A percentile compares a stretch with the other conserved stretches of the same genome.
Evolutionary conservation across 1,140 invertebrate species (phyloP).

Genomic region (Andrena cerasifolii): DNA sequence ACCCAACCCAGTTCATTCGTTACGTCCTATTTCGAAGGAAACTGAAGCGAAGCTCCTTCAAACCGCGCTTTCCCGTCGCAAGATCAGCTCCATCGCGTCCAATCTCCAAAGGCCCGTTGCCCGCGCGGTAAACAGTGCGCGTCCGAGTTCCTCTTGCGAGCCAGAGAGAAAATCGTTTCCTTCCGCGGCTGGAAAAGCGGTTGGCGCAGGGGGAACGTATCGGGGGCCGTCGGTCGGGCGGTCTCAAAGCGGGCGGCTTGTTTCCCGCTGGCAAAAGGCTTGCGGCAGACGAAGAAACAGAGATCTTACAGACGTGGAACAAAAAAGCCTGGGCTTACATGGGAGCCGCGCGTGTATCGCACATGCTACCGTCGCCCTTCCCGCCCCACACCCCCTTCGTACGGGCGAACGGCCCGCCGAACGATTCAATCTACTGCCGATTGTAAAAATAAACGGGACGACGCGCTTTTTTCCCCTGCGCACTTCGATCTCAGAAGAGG

Average conservation of each 20-base stretch:
- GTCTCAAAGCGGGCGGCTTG: slow-evolving; percentile 63
- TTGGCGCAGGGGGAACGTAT: background rate
- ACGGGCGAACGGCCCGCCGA: slow-evolving; percentile 47
- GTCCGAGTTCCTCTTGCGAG: background rate
- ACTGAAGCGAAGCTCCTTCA: background rate
- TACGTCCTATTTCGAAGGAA: slow-evolving; percentile 25
- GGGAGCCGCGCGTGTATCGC: slow-evolving; percentile 73
- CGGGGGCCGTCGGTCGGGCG: slow-evolving; percentile 56
- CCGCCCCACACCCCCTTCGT: slow-evolving; percentile 1
- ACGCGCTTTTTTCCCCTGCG: slow-evolving; percentile 43
- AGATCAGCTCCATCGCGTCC: slow-evolving; percentile 15
- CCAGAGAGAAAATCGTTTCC: slow-evolving; percentile 13
- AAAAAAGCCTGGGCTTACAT: slow-evolving; percentile 68
- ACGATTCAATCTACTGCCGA: slow-evolving; percentile 73
- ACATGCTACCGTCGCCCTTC: slow-evolving; percentile 59
- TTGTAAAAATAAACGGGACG: slow-evolving; percentile 73
- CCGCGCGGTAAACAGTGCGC: slow-evolving; percentile 21
- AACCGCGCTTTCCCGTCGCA: slow-evolving; percentile 10
- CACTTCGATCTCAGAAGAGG: slow-evolving; percentile 68
- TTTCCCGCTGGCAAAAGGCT: slow-evolving; percentile 45
- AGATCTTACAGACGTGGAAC: slow-evolving; percentile 70
- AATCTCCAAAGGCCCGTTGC: background rate
- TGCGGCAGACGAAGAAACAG: slow-evolving; percentile 60
- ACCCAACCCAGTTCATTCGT: background rate
- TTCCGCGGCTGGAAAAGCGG: slow-evolving; percentile 28